A percentile compares a stretch with the other conserved stretches of the same genome.
These are phyloP conservation scores for Entomobrya multifasciata DNA, from an alignment of 2,888 invertebrate genomes.

Conservation along the genomic window DNA sequence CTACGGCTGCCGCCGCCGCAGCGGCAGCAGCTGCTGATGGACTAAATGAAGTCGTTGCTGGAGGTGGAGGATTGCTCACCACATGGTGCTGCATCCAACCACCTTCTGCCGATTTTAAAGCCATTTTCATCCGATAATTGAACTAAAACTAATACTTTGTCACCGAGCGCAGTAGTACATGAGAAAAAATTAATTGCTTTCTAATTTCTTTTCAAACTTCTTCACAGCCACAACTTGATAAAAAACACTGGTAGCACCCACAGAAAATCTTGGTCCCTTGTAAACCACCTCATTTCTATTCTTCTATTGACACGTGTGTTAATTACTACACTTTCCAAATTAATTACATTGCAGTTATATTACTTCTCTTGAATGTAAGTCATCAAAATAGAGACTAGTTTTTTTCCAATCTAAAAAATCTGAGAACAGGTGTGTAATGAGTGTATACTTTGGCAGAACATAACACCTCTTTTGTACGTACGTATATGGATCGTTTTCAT, in stretches of 20 bases:
- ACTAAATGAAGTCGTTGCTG: slow-evolving; percentile 71
- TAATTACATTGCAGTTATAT: too few relatives aligned
- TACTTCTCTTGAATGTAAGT: too few relatives aligned
- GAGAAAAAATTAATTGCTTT: background rate
- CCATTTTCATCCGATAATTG: slow-evolving; percentile 65
- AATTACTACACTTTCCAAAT: background rate
- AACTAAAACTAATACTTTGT: background rate
- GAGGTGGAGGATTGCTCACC: slow-evolving; percentile 73
- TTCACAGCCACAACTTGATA: background rate
- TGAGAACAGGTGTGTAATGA: too few relatives aligned
- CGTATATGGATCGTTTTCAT: too few relatives aligned
- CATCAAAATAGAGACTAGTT: too few relatives aligned
- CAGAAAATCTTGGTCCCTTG: background rate
- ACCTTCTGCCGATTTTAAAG: slow-evolving; percentile 74
- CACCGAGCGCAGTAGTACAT: background rate
- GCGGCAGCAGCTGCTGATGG: slow-evolving; percentile 53
- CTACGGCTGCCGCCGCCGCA: slow-evolving; percentile 27
- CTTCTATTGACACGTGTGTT: background rate
- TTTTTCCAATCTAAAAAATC: too few relatives aligned
- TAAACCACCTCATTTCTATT: too few relatives aligned
- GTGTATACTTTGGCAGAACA: too few relatives aligned
- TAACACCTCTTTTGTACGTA: too few relatives aligned
- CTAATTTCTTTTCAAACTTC: background rate
- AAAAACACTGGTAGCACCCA: background rate
- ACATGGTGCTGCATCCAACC: slow-evolving; percentile 76